Conservation (phyloP, 2,888 invertebrate species). For the Xestia ashworthii region DNA sequence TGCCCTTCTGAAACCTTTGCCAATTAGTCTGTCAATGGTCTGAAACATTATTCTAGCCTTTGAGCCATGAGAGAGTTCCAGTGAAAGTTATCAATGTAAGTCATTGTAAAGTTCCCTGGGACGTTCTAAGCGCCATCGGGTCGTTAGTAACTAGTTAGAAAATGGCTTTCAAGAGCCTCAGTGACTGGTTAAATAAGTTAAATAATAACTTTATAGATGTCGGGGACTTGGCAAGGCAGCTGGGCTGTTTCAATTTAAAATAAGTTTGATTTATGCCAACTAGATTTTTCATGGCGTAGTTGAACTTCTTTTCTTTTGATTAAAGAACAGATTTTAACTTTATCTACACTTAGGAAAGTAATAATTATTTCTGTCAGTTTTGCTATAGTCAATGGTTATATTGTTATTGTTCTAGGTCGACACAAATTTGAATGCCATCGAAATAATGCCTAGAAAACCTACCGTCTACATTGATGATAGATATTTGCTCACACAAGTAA, state of each 20-base stretch:
- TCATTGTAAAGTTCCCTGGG: constrained; percentile 29
- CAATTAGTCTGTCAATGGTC: not conserved
- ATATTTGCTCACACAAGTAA: too few species aligned
- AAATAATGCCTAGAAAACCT: too few species aligned
- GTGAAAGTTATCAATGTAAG: constrained; percentile 38
- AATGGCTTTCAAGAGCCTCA: constrained; percentile 41
- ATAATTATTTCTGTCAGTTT: too few species aligned
- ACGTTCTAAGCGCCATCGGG: constrained; percentile 27
- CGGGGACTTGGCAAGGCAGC: constrained; percentile 25
- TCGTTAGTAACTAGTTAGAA: constrained; percentile 50
- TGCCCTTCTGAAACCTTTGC: not conserved
- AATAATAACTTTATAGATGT: constrained; percentile 35
- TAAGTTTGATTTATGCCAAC: constrained; percentile 12
- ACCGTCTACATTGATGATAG: too few species aligned
- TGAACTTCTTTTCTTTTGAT: not conserved
- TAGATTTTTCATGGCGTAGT: not conserved
- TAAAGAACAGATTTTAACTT: not conserved
- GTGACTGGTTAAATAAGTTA: constrained; percentile 38
- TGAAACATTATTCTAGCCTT: not conserved
- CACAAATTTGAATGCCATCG: too few species aligned
- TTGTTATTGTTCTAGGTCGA: too few species aligned
- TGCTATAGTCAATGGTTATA: too few species aligned
- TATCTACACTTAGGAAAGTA: too few species aligned
- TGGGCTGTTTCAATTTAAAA: constrained; percentile 10
- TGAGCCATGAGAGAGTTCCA: not conserved